Evolutionary conservation across 2,888 invertebrate genomes (phyloP).

Genomic region (Apodemia duryi): DNA sequence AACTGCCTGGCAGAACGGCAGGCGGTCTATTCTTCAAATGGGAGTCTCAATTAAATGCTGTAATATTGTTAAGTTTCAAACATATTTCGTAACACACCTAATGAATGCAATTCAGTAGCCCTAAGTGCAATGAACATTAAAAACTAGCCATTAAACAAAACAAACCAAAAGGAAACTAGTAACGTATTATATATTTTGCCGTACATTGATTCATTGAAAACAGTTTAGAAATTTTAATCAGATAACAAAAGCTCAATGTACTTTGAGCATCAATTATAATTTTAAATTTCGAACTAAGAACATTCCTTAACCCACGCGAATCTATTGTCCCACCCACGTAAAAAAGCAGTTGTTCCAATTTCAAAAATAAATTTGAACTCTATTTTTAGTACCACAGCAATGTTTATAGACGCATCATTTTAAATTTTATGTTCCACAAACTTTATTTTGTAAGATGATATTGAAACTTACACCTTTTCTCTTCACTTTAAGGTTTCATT

Average conservation of each 20-base stretch:
- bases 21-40: too few species aligned
- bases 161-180: neutral
- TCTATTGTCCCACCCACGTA: slow-evolving; percentile 19
- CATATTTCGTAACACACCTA: too few species aligned
- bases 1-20: too few species aligned
- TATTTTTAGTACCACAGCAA: slow-evolving; percentile 30
- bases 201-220: slow-evolving; percentile 1
- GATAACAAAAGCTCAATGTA: slow-evolving; percentile 5
- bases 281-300: slow-evolving; percentile 8
- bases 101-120: too few species aligned
- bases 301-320: slow-evolving; percentile 20
- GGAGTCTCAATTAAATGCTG: too few species aligned
- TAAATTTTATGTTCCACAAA: slow-evolving; percentile 20
- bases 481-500: slow-evolving; percentile 1
- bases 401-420: slow-evolving; percentile 6
- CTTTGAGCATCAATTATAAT: neutral
- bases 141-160: neutral
- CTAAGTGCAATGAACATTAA: neutral
- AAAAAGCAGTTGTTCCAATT: slow-evolving; percentile 6
- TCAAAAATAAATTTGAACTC: slow-evolving; percentile 34
- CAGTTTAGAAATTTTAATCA: neutral
- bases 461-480: slow-evolving; percentile 14
- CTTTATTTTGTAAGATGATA: slow-evolving; percentile 3
- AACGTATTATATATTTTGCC: neutral
- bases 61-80: too few species aligned